Conservation (phyloP, 2,888 invertebrate species). For the Ypsolopha sequella region DNA sequence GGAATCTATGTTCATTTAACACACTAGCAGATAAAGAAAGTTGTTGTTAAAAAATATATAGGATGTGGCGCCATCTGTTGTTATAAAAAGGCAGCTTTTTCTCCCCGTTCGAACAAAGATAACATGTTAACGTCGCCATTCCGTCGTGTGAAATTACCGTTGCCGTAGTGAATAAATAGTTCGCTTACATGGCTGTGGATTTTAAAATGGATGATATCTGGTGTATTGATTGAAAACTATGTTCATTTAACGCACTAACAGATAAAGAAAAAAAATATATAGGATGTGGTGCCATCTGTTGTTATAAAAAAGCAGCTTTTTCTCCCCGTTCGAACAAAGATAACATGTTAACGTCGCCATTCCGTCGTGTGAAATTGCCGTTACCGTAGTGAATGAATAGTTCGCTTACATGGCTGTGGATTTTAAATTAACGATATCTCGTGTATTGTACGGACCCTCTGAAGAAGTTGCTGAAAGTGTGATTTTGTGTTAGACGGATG, state of each 20-base stretch:
- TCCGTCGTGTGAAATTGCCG: neutral
- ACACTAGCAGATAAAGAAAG: too few species aligned
- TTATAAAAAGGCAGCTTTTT: too few species aligned
- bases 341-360: neutral
- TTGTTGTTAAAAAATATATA: too few species aligned
- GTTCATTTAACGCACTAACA: too few species aligned
- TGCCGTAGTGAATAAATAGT: neutral
- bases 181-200: neutral
- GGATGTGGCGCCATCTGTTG: too few species aligned
- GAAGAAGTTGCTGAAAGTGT: constrained; percentile 13
- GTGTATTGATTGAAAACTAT: too few species aligned
- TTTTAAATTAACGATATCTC: constrained; percentile 11
- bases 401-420: neutral
- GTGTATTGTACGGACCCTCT: constrained; percentile 8
- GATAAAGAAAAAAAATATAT: too few species aligned
- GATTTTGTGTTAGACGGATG: constrained; percentile 16
- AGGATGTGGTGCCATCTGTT: too few species aligned
- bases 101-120: too few species aligned
- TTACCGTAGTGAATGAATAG: neutral
- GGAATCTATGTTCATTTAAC: too few species aligned
- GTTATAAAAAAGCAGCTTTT: too few species aligned
- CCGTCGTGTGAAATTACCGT: neutral
- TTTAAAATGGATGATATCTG: constrained; percentile 11
- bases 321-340: neutral
- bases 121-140: neutral